These are phyloP conservation scores for Terrapene triunguis DNA, from an alignment of 2,113 vertebrate species.

Conservation along the genomic window DNA sequence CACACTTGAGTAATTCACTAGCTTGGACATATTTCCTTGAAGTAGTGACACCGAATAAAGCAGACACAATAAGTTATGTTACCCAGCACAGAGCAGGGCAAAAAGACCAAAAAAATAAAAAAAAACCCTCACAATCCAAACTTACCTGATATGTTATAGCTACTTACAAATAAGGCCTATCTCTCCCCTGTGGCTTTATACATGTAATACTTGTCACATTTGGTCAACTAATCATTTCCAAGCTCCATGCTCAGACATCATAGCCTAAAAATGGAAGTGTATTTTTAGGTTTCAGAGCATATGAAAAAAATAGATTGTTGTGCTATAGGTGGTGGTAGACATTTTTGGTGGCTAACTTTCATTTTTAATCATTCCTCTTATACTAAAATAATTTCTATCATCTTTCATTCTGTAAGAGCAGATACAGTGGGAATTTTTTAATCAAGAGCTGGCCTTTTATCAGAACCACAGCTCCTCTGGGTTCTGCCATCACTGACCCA, in stretches of 20 bases:
- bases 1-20: not conserved
- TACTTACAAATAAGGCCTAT: not conserved
- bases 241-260: not conserved
- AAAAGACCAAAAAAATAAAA: not conserved
- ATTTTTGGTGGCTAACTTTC: not conserved
- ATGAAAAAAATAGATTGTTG: not conserved
- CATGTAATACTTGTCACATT: not conserved
- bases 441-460: not conserved
- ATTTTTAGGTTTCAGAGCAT: not conserved
- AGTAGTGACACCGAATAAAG: not conserved
- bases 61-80: not conserved
- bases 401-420: not conserved
- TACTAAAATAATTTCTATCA: not conserved
- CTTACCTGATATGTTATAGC: not conserved
- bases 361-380: not conserved
- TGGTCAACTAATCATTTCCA: not conserved
- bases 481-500: not conserved
- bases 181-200: not conserved
- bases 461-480: not conserved
- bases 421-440: not conserved
- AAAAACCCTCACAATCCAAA: not conserved
- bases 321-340: not conserved
- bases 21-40: not conserved
- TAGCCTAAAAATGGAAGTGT: fast-evolving
- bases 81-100: not conserved